Base-by-base conservation (phyloP, 2,888 invertebrate species). In the Thalpophila matura region DNA sequence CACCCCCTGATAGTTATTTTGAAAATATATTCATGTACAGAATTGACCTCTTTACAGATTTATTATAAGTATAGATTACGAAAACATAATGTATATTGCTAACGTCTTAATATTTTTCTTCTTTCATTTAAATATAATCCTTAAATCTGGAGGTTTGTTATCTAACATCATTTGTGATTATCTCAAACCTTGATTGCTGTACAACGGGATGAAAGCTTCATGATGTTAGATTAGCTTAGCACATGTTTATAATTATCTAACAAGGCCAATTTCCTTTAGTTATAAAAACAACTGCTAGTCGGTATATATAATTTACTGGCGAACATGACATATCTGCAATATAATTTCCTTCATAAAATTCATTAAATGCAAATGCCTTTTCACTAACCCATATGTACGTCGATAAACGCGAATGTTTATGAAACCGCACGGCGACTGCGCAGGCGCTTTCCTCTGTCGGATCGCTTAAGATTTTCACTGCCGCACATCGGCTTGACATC, bases 401-500 rank as follows among this genome's bases (percentile, higher is more conserved):
- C 40, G 12, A 59, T 67, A 63, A 60, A 56, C 10, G 33, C 12
- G 9, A 54, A 55, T 61, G 46, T 75, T 47, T 60, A 70, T 63
- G 45, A 58, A 55, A 55, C 43, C 26, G 9, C 42, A 50, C 16
- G 29, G 31, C 4, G n/a, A n/a, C 26, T 31, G 45, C 37, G 12
- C 33, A 2, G 24, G 12, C 45, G 47, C 50, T 65, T 59, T 74
- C 26, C 31, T 61, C 31, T 29, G 24, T 31, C 3, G 2, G 27
- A n/a, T 20, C 33, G 31, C 37, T 18, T 33, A 37, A 53, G 71
- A 57, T 75, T 72, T 70, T 73, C 78, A 74, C 78, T 74, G 71
- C 72, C 75, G 71, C 72, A 73, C 81, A 77, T 81, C 67, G 63
- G 18, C 55, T 62, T 45, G 61, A 72, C 72, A 77, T 68, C 66